Percentiles rank a stretch among this genome's conserved stretches.
These are phyloP conservation scores for Mustela nigripes DNA, from an alignment of 2,113 vertebrate genomes.

Conservation along the genomic window DNA sequence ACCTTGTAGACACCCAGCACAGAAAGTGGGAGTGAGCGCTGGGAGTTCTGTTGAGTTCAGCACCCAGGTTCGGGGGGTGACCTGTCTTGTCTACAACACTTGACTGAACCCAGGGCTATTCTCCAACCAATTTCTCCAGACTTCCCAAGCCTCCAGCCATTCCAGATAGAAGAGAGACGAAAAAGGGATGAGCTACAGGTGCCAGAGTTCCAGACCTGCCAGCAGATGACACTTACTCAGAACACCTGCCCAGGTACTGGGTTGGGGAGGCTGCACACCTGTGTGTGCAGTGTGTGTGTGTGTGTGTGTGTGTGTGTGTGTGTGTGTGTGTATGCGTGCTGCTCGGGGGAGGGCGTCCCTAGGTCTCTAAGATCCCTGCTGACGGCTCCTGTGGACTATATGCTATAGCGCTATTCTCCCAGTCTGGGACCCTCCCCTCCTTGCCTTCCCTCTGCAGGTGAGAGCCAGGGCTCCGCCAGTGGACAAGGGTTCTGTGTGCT, in stretches of 20 bases:
- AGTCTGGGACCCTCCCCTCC: background rate
- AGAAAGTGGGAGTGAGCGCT: background rate
- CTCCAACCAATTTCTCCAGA: constrained; percentile 53
- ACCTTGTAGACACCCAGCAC: background rate
- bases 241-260: constrained; percentile 55
- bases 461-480: background rate
- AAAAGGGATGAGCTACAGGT: constrained; percentile 67
- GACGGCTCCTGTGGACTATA: background rate
- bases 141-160: constrained; percentile 46
- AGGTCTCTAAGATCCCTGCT: background rate
- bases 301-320: background rate
- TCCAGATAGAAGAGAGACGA: constrained; percentile 64
- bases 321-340: background rate
- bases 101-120: background rate
- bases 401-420: background rate
- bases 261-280: no score
- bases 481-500: no score
- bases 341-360: no score
- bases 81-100: background rate
- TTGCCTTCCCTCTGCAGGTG: background rate
- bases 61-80: background rate
- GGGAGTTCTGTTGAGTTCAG: background rate
- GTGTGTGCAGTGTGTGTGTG: background rate
- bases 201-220: constrained; percentile 62
- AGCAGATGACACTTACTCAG: background rate